phyloP scores from a whole-genome alignment of 2,113 vertebrate species.

The Ammodramus savannarum region DNA sequence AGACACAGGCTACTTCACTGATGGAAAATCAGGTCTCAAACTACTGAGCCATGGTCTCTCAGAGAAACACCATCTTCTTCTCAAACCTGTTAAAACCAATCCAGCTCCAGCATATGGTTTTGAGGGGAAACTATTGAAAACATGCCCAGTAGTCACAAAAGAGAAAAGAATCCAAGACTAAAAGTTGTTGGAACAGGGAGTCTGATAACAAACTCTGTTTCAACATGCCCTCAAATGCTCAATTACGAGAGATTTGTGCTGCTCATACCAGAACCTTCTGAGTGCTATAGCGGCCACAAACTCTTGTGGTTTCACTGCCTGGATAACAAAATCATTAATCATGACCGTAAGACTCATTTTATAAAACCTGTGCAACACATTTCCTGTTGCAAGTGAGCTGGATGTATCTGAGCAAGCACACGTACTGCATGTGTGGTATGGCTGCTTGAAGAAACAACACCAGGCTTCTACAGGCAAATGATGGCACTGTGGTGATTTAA shows the following conservation, averaged over 20 bases:
- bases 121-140: neutral
- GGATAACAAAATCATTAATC: slow-evolving; percentile 54
- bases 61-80: neutral
- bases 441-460: neutral
- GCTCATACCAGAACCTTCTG: neutral
- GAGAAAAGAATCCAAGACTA: neutral
- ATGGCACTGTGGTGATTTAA: neutral
- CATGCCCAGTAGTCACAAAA: neutral
- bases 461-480: neutral
- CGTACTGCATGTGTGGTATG: neutral
- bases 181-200: neutral
- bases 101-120: neutral
- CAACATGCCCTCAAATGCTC: neutral
- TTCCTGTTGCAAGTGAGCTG: neutral
- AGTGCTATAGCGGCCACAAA: neutral
- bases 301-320: slow-evolving; percentile 24
- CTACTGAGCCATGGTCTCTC: neutral
- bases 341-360: neutral
- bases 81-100: neutral
- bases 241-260: neutral
- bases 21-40: neutral
- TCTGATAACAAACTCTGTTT: neutral
- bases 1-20: neutral
- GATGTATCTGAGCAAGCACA: neutral
- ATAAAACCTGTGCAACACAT: neutral